Conservation (phyloP, 2,797 vertebrate genomes). For the Hemibagrus guttatus region DNA sequence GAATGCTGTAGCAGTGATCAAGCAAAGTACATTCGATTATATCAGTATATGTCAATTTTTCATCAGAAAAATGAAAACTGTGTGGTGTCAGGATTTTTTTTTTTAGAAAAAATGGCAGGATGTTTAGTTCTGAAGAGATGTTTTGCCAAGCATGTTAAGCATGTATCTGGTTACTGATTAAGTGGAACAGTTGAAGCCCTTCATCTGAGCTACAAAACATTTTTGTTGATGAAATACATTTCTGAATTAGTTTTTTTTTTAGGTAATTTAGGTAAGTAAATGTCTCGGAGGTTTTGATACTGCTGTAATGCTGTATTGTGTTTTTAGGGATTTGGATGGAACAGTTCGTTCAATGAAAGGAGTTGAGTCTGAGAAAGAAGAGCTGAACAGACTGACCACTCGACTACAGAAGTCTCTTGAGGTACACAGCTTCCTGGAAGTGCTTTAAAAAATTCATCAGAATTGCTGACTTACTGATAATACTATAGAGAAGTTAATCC, state of each 20-base stretch:
- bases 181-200: background rate
- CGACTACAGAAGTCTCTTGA: constrained; percentile 89
- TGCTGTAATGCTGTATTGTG: constrained; percentile 15
- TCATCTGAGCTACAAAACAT: background rate
- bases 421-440: constrained; percentile 65
- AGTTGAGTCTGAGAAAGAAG: constrained; percentile 89
- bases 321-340: constrained; percentile 86
- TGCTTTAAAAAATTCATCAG: background rate
- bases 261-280: background rate
- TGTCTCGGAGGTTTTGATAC: background rate
- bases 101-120: background rate
- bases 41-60: background rate
- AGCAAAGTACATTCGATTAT: background rate
- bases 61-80: background rate
- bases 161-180: background rate
- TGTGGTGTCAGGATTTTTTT: background rate
- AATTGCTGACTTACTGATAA: background rate
- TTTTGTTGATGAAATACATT: background rate
- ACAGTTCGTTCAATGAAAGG: constrained; percentile 87
- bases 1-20: background rate
- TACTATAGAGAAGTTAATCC: too few species aligned
- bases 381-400: constrained; percentile 81
- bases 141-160: background rate
- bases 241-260: background rate
- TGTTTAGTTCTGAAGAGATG: background rate